A percentile compares a stretch with the other conserved stretches of the same genome.
phyloP scores from a whole-genome alignment of 1,140 invertebrate genomes.

The Meloidogyne exigua region DNA sequence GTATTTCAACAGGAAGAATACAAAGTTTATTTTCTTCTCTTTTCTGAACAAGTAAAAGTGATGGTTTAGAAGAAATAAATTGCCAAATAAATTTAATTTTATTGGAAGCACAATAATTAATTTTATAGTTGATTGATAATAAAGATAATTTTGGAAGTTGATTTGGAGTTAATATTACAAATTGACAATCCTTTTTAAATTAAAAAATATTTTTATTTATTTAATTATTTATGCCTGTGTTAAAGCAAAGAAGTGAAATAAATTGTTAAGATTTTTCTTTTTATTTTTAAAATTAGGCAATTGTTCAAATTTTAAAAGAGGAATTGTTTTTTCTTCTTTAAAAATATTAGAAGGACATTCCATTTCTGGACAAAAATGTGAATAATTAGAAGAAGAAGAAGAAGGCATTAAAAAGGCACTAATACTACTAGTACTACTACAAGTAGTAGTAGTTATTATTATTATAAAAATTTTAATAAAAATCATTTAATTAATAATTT shows the following conservation, averaged over 20 bases:
- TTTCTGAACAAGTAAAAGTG: conserved; percentile 22
- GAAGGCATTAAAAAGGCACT: not conserved
- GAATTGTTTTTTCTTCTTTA: not conserved
- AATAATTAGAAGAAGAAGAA: not conserved
- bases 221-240: conserved; percentile 17
- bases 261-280: not conserved
- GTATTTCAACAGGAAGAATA: conserved; percentile 21
- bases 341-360: conserved; percentile 16
- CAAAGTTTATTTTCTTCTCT: conserved; percentile 8
- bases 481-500: too few relatives aligned
- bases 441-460: too few relatives aligned
- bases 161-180: conserved; percentile 12
- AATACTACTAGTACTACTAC: not conserved
- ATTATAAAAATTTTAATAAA: too few relatives aligned
- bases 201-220: too few relatives aligned
- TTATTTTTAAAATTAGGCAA: not conserved
- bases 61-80: not conserved
- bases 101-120: conserved; percentile 3
- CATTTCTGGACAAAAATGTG: not conserved
- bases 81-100: conserved; percentile 16
- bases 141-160: conserved; percentile 1
- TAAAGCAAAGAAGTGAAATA: conserved; percentile 11
- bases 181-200: conserved; percentile 21
- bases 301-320: not conserved
- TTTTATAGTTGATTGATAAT: not conserved